Percentiles rank a stretch among this genome's conserved stretches.
phyloP scores from a whole-genome alignment of 1,140 invertebrate genomes.

The Drosophila orena region DNA sequence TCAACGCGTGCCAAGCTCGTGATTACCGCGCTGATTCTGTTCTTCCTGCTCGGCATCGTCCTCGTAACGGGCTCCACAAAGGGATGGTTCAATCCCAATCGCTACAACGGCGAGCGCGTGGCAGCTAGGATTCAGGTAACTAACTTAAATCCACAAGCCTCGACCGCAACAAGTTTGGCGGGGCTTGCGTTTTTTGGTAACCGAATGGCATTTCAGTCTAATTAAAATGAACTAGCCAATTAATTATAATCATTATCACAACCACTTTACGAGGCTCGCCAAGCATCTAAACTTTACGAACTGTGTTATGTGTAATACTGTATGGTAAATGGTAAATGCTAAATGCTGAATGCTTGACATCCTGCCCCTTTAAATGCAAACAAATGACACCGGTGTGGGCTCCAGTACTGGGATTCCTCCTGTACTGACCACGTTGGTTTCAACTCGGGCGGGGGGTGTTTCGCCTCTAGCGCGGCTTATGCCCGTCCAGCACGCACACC shows the following conservation, averaged over 20 bases:
- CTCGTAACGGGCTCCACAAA: slow-evolving; percentile 86
- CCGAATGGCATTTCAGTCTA: slow-evolving; percentile 54
- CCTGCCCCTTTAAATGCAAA: slow-evolving; percentile 65
- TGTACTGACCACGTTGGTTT: neutral
- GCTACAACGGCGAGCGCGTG: slow-evolving; percentile 84
- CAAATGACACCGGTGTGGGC: slow-evolving; percentile 61
- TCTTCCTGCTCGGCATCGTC: slow-evolving; percentile 86
- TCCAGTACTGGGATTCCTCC: slow-evolving; percentile 25
- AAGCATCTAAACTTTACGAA: slow-evolving; percentile 33
- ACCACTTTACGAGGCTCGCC: slow-evolving; percentile 19
- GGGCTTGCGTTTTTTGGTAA: slow-evolving; percentile 9
- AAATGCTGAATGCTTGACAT: slow-evolving; percentile 73
- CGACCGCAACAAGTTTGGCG: slow-evolving; percentile 47
- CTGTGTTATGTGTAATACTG: slow-evolving; percentile 59
- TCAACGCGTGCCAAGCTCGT: slow-evolving; percentile 87
- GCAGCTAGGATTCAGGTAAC: slow-evolving; percentile 85
- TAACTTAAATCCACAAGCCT: slow-evolving; percentile 8
- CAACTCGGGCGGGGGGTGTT: neutral
- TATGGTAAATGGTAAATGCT: slow-evolving; percentile 78
- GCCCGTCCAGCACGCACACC: slow-evolving; percentile 64
- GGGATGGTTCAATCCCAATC: slow-evolving; percentile 85
- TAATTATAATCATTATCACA: slow-evolving; percentile 71
- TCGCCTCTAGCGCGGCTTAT: slow-evolving; percentile 52
- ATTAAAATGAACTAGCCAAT: slow-evolving; percentile 64
- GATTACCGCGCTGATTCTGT: slow-evolving; percentile 85